Evolutionary conservation across 2,113 vertebrate genomes (phyloP).

Genomic region (Parotia lawesii): DNA sequence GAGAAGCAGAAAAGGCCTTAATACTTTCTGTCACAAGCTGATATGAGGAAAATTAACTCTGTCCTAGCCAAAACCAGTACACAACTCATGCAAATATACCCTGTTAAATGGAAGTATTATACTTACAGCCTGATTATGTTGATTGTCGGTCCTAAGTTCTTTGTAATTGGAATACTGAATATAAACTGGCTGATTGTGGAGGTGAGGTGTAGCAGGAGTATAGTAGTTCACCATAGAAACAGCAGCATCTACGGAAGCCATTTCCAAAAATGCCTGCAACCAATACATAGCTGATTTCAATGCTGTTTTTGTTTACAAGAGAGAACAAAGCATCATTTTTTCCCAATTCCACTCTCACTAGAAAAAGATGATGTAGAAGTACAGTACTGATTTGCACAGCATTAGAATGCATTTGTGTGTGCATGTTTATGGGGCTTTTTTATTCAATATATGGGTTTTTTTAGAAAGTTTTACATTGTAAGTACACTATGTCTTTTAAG

Average conservation of each 20-base stretch:
- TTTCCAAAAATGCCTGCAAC: conserved; percentile 86
- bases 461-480: not conserved
- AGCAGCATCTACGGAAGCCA: conserved; percentile 85
- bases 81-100: not conserved
- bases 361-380: not conserved
- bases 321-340: not conserved
- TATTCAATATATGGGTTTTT: not conserved
- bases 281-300: conserved; percentile 29
- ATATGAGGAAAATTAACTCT: not conserved
- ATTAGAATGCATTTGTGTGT: not conserved
- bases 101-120: not conserved
- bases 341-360: not conserved
- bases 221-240: conserved; percentile 81
- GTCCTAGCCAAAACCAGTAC: not conserved
- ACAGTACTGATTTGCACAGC: not conserved
- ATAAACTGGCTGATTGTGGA: conserved; percentile 78
- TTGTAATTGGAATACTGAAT: conserved; percentile 84
- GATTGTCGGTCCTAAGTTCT: conserved; percentile 80
- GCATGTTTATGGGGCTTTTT: not conserved
- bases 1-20: not conserved
- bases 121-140: conserved; percentile 80
- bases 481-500: not conserved
- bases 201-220: conserved; percentile 62
- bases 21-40: not conserved
- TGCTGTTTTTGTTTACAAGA: not conserved